phyloP scores from a whole-genome alignment of 2,797 vertebrate species.

The Enteromius anoplus region DNA sequence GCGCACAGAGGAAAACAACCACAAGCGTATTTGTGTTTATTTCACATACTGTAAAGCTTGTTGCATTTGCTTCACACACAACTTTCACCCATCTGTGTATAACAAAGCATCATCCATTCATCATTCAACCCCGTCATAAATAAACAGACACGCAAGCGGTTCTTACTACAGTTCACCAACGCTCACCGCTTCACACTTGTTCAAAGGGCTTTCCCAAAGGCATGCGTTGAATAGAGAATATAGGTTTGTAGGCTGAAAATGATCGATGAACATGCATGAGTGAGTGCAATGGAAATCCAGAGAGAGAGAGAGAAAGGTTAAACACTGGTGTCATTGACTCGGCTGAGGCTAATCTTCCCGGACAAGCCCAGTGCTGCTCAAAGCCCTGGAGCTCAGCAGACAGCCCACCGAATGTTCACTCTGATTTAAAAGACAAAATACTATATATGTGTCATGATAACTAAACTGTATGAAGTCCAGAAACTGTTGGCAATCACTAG shows the following conservation, averaged over 20 bases:
- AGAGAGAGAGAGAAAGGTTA: constrained; percentile 31
- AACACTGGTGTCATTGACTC: constrained; percentile 43
- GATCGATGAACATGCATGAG: constrained; percentile 45
- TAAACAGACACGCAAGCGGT: not conserved
- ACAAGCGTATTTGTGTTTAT: not conserved
- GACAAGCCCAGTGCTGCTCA: constrained; percentile 32
- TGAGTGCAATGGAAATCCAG: constrained; percentile 23
- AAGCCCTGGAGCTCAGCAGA: not conserved
- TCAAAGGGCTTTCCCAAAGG: not conserved
- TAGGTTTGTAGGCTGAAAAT: constrained; percentile 24
- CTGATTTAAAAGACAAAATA: not conserved
- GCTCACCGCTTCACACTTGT: not conserved
- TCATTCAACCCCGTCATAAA: not conserved
- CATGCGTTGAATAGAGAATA: constrained; percentile 10
- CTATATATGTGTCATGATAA: not conserved
- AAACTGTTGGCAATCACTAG: not conserved
- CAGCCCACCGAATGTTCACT: not conserved
- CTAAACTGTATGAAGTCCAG: not conserved
- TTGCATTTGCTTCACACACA: not conserved
- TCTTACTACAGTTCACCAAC: not conserved
- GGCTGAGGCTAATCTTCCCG: constrained; percentile 46
- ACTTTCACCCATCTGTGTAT: not conserved
- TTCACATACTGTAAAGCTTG: not conserved
- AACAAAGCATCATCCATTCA: not conserved
- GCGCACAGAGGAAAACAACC: not conserved